Conservation (phyloP, 2,797 vertebrate species). For the Pogonophryne albipinna region DNA sequence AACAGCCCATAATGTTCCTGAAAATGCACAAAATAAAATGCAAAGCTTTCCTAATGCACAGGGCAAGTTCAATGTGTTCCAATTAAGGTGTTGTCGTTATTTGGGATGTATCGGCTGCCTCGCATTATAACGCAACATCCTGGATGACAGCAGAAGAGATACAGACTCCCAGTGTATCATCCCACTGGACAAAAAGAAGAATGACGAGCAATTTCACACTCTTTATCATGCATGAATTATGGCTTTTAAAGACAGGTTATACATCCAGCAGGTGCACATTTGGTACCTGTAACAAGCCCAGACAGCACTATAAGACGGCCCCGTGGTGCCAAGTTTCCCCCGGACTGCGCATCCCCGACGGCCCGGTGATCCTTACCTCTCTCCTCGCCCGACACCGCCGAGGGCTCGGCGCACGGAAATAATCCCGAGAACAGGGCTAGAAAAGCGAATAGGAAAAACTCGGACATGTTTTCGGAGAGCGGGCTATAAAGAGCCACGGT, state of each 20-base stretch:
- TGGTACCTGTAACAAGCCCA: conserved; percentile 20
- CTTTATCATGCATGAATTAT: conserved; percentile 16
- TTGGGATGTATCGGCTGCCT: conserved; percentile 1
- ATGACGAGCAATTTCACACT: conserved; percentile 33
- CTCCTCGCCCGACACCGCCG: conserved; percentile 76
- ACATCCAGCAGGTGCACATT: conserved; percentile 32
- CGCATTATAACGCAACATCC: conserved; percentile 2
- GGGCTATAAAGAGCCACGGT: conserved; percentile 78
- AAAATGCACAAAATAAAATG: conserved; percentile 39
- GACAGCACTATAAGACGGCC: conserved; percentile 27
- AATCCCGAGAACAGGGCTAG: conserved; percentile 84
- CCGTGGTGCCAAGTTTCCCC: conserved; percentile 77
- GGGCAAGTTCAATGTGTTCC: conserved; percentile 37
- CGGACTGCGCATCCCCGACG: conserved; percentile 73
- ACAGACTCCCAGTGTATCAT: conserved; percentile 42
- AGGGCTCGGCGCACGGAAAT: conserved; percentile 80
- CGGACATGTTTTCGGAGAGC: conserved; percentile 86
- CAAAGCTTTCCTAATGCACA: conserved; percentile 32
- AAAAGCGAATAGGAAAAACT: conserved; percentile 82
- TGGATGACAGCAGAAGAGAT: conserved; percentile 13
- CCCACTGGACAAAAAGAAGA: conserved; percentile 12
- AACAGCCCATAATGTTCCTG: conserved; percentile 38
- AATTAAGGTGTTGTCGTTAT: conserved; percentile 10
- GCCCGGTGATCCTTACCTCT: conserved; percentile 80
- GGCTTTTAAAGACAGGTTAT: neutral